Evolutionary conservation across 2,113 vertebrate species (phyloP).

Genomic region (Emydocephalus ijimae): DNA sequence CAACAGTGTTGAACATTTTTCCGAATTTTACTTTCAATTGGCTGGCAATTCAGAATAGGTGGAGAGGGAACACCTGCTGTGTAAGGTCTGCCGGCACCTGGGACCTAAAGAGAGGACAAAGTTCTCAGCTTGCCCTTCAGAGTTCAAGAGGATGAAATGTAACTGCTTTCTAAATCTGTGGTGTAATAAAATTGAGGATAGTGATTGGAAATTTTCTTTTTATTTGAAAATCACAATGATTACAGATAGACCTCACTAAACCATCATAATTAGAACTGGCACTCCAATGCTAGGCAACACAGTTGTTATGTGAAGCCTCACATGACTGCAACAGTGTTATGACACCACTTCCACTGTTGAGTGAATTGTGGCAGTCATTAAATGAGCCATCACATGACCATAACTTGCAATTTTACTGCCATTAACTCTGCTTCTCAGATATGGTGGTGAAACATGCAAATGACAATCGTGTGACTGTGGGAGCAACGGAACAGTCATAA

Average conservation of each 20-base stretch:
- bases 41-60: slow-evolving; percentile 51
- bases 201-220: neutral
- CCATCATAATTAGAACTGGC: neutral
- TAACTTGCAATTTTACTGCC: neutral
- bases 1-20: slow-evolving; percentile 64
- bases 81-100: slow-evolving; percentile 2
- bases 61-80: slow-evolving; percentile 14
- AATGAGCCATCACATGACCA: neutral
- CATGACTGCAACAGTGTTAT: neutral
- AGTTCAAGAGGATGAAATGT: neutral
- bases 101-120: slow-evolving; percentile 16
- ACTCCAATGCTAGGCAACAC: neutral
- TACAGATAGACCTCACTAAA: no score
- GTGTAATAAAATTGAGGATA: neutral
- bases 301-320: neutral
- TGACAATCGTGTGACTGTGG: neutral
- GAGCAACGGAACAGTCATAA: neutral
- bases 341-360: neutral
- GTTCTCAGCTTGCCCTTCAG: slow-evolving; percentile 1
- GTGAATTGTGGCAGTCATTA: neutral
- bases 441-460: neutral
- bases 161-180: neutral
- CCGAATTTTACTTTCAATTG: slow-evolving; percentile 62
- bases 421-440: neutral
- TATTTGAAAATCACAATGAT: neutral